phyloP scores from a whole-genome alignment of 1,140 invertebrate genomes.

The Drosophila littoralis region DNA sequence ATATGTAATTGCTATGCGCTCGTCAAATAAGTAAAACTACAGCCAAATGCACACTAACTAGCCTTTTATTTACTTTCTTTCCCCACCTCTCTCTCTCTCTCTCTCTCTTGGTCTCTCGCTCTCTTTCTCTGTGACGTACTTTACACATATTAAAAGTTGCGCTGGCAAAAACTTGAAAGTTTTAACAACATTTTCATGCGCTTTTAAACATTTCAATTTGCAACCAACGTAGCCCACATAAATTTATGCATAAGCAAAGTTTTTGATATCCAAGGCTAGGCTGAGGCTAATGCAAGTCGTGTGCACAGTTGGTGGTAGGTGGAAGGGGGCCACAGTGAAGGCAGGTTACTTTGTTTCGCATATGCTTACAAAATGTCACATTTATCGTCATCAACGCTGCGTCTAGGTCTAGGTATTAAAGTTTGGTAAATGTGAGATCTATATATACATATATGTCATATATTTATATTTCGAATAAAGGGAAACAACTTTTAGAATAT shows the following conservation, averaged over 20 bases:
- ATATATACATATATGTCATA: not conserved
- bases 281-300: slow-evolving; percentile 7
- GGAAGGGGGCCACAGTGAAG: not conserved
- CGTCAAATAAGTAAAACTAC: slow-evolving; percentile 11
- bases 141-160: slow-evolving; percentile 52
- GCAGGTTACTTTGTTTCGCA: slow-evolving; percentile 1
- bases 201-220: slow-evolving; percentile 80
- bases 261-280: slow-evolving; percentile 55
- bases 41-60: slow-evolving; percentile 7
- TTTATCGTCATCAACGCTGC: slow-evolving; percentile 21
- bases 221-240: slow-evolving; percentile 34
- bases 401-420: not conserved
- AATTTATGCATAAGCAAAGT: slow-evolving; percentile 80
- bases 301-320: not conserved
- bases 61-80: not conserved
- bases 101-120: not conserved
- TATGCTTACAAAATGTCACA: slow-evolving; percentile 27
- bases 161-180: slow-evolving; percentile 66
- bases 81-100: not conserved
- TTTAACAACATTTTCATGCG: slow-evolving; percentile 79
- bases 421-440: not conserved
- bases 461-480: not conserved
- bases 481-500: not conserved
- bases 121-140: not conserved
- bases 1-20: slow-evolving; percentile 23